Evolutionary conservation across 35 echinoderm and acorn worm genomes (phyloP).

Genomic region (Heliocidaris tuberculata): DNA sequence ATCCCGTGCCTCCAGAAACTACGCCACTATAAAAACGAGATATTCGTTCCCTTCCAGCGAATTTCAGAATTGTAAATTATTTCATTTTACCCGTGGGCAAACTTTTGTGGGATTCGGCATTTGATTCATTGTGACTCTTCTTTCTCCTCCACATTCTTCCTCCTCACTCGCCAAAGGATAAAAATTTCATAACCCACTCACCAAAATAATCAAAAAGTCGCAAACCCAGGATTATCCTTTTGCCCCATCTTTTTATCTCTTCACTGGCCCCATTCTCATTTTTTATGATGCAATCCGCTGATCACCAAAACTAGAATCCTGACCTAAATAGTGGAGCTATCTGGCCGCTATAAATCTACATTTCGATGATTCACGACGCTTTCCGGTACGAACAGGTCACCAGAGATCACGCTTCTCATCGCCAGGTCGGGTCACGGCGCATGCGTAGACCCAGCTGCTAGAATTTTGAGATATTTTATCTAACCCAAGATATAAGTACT

Average conservation of each 20-base stretch:
- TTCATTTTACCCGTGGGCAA: neutral
- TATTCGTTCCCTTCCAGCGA: neutral
- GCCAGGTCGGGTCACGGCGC: slow-evolving; percentile 20
- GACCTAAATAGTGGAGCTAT: slow-evolving; percentile 27
- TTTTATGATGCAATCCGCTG: neutral
- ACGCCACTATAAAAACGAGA: neutral
- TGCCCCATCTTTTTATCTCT: neutral
- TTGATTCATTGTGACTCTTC: neutral
- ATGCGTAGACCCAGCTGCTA: neutral
- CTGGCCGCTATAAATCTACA: slow-evolving; percentile 32
- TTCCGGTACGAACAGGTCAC: neutral
- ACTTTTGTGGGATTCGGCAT: too few species aligned
- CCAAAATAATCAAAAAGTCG: neutral
- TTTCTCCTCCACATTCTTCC: neutral
- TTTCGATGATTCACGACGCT: slow-evolving; percentile 39
- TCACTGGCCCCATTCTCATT: neutral
- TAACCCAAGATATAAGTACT: too few species aligned
- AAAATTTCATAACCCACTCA: neutral
- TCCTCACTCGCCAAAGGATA: neutral
- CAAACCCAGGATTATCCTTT: neutral
- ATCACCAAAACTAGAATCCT: slow-evolving; percentile 42
- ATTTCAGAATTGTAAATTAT: neutral
- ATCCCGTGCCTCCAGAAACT: too few species aligned
- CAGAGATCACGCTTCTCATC: neutral
- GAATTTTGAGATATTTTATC: too few species aligned